A percentile compares a stretch with the other conserved stretches of the same genome.
phyloP scores from a whole-genome alignment of 2,113 vertebrate species.

The Plestiodon gilberti region DNA sequence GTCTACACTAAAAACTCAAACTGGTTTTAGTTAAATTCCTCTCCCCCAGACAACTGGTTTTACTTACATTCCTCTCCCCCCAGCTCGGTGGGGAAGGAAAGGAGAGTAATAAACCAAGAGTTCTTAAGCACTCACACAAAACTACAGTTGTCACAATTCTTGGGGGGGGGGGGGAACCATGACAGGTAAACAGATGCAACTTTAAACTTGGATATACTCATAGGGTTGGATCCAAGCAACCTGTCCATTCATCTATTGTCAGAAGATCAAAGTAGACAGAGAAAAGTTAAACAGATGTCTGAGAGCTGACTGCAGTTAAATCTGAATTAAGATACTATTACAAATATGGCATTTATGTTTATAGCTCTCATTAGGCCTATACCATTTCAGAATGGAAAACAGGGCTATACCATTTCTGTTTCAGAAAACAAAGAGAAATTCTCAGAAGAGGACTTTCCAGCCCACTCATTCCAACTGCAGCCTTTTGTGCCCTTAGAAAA shows the following conservation, averaged over 20 bases:
- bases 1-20: background rate
- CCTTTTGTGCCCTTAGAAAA: too few species aligned
- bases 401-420: too few species aligned
- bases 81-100: background rate
- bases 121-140: background rate
- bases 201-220: background rate
- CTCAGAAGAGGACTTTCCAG: too few species aligned
- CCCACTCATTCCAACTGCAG: too few species aligned
- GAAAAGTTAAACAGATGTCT: conserved; percentile 34
- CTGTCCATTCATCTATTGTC: too few species aligned
- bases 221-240: too few species aligned
- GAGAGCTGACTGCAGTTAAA: conserved; percentile 54
- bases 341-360: conserved; percentile 56
- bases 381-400: conserved; percentile 41
- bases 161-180: background rate
- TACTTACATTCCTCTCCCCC: too few species aligned
- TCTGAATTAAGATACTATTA: conserved; percentile 69
- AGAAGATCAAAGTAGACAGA: too few species aligned
- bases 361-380: conserved; percentile 50
- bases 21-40: background rate
- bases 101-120: background rate
- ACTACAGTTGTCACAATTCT: background rate
- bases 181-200: background rate
- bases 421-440: too few species aligned
- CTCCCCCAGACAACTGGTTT: background rate